Base-by-base conservation (phyloP, 2,888 invertebrate species). In the Amiota mariae region DNA sequence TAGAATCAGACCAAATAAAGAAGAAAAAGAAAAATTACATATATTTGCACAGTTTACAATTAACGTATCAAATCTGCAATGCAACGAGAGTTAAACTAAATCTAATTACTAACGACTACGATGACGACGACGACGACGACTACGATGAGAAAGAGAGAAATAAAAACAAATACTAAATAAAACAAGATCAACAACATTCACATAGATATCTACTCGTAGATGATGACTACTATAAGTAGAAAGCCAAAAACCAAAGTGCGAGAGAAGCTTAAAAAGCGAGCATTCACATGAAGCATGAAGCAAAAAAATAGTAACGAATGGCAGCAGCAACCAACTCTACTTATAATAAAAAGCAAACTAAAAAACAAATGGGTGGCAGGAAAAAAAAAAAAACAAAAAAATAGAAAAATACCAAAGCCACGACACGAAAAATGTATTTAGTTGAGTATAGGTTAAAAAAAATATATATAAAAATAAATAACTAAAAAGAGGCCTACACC, bases 41-140 rank as follows among this genome's bases (percentile, higher is more conserved):
- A 73, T 81, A 82, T 81, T 83, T 82, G 82, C 82, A 82, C 84
- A 81, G 81, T 82, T 83, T 78, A 81, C 83, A 83, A 83, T 83
- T 83, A 83, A 84, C 82, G 82, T 82, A 84, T 83, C 81, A 83
- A 83, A 84, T 84, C 66, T 18, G 48, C 48, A 18, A 12, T 20
- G 47, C 48, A 80, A 81, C 80, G 79, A 80, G 77, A 76, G 82
- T 80, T 84, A 80, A 83, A 81, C 84, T 82, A 80, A 82, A 82
- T 81, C 84, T 82, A 80, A 84, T 83, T 83, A 83, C 81, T 76
- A 78, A 72, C 75, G 67, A 75, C 66, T 12, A 49, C n/a, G 48
- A 75, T 63, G 13, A 20, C 9, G 48, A 66, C 12, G 36, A 11
- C n/a, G 67, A 75, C 66, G 13, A 49, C n/a, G 48, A 75, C 66